Evolutionary conservation across 2,888 invertebrate genomes (phyloP), one percentile per base, ranked within the genome.

Genomic region (Cryptus viduatorius): DNA sequence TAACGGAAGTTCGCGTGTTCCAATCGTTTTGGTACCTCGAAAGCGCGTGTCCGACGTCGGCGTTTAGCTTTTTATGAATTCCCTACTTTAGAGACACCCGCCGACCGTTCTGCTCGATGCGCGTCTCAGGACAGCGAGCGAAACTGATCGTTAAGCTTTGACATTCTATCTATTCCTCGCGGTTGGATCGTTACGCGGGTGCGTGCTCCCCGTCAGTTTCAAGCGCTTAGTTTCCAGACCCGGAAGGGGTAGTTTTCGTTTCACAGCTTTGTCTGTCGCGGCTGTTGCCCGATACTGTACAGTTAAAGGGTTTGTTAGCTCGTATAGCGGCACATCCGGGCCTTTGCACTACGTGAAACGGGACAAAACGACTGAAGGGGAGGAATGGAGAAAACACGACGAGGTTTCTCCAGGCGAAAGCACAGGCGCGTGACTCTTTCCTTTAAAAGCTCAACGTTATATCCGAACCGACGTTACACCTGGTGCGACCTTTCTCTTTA

Each of bases 391-490:
- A 59, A 53, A 71, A 16, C 10, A 65, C 29, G 29, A 72, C 29
- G 79, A 69, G 53, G 59, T 75, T 78, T 69, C 56, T 29, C 16
- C 65, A 75, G 42, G 61, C 64, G 56, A 75, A 44, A 48, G 24
- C 46, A 61, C 72, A 65, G 31, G 68, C 75, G 68, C 84, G 79
- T 82, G 84, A 82, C 82, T 71, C 65, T 69, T 65, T 65, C 48
- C 73, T 71, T 84, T 76, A 82, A 82, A 82, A 84, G 79, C 82
- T 72, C 59, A 61, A 72, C 82, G 50, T 76, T 82, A 82, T 65
- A 12, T 65, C 42, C 50, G n/a, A 61, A 53, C 48, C 50, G 75
- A 76, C 53, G 67, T 76, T 82, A 76, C 84, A 82, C 82, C 82
- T 76, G 79, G 69, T 46, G 78, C 69, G 37, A 76, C 24, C 79